phyloP scores from a whole-genome alignment of 2,797 vertebrate species.

The Paedocypris micromegethes region DNA sequence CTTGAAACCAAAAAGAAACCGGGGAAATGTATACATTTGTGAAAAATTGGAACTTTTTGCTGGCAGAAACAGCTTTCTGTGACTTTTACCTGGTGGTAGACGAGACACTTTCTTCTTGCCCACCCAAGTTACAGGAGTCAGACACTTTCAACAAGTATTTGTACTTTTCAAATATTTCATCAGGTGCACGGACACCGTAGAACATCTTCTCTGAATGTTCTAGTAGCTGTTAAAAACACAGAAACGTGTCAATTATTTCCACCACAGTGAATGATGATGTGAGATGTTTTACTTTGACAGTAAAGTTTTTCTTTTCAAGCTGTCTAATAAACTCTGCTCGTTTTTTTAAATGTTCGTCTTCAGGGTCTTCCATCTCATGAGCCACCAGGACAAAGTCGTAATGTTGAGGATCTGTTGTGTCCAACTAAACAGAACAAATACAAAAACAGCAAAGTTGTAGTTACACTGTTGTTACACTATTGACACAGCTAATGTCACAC shows the following conservation, averaged over 20 bases:
- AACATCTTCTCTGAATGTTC: conserved; percentile 64
- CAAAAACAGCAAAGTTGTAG: too few relatives aligned
- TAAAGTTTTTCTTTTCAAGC: conserved; percentile 70
- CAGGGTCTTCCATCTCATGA: conserved; percentile 32
- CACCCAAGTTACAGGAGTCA: conserved; percentile 66
- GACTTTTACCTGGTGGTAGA: conserved; percentile 59
- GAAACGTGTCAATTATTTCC: too few relatives aligned
- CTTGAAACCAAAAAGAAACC: conserved; percentile 60
- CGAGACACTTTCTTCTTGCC: conserved; percentile 40
- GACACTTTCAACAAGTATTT: conserved; percentile 73
- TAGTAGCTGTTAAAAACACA: conserved; percentile 55
- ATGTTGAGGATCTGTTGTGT: conserved; percentile 36
- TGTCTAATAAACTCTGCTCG: conserved; percentile 68
- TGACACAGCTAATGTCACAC: too few relatives aligned
- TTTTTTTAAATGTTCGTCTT: conserved; percentile 51
- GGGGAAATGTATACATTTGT: too few relatives aligned
- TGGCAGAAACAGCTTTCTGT: not conserved
- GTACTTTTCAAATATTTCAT: conserved; percentile 72
- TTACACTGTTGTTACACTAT: too few relatives aligned
- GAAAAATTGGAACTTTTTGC: too few relatives aligned
- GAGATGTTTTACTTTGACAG: conserved; percentile 63
- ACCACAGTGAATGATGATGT: not conserved
- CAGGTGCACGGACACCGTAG: conserved; percentile 73
- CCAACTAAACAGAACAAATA: conserved; percentile 13
- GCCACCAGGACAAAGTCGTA: conserved; percentile 83